Evolutionary conservation across 2,888 invertebrate species (phyloP), one percentile per base, ranked within the genome.

Genomic region (Metellina segmentata): DNA sequence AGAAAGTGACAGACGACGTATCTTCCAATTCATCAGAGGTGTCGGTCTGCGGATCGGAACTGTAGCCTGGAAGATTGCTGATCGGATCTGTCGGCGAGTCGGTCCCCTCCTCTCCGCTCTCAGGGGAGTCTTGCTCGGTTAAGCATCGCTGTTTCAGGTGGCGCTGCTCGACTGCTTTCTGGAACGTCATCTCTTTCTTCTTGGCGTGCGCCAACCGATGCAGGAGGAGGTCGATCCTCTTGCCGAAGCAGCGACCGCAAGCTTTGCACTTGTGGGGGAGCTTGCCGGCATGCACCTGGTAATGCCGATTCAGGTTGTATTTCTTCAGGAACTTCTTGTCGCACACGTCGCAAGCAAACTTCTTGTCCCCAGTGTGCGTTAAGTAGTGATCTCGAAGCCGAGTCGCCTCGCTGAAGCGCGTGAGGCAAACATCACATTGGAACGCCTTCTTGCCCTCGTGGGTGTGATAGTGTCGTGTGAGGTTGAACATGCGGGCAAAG

Each of bases 141-240:
- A 16, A 11, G 20, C 74, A 74, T 74, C 20, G 48, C 7, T 11
- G 16, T 13, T 70, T 13, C 61, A 61, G 61, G 61, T 34, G 74
- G 48, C n/a, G 74, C 13, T 74, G 7, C 20, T 74, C 34, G 11
- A 74, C 9, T 9, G 8, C 19, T 74, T 74, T 19, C 13, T 9
- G 6, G 1, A 34, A 20, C 0, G 13, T 74, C 5, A 48, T 20
- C 13, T 74, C 74, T 13, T 34, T 48, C 9, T 81, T 48, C n/a
- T 34, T 49, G 13, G 49, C 4, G 16, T 81, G 81, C 7, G 81
- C 69, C 16, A 61, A 34, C 9, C 48, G 61, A 49, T 81, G 81
- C 9, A 81, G 16, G 8, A 81, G 81, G 16, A 81, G 69, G 7
- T 81, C 61, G 1, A 81, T 81, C 49, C n/a, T 81, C 48, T 81